Conservation (phyloP, 2,797 vertebrate genomes). For the Gambelia wislizenii region DNA sequence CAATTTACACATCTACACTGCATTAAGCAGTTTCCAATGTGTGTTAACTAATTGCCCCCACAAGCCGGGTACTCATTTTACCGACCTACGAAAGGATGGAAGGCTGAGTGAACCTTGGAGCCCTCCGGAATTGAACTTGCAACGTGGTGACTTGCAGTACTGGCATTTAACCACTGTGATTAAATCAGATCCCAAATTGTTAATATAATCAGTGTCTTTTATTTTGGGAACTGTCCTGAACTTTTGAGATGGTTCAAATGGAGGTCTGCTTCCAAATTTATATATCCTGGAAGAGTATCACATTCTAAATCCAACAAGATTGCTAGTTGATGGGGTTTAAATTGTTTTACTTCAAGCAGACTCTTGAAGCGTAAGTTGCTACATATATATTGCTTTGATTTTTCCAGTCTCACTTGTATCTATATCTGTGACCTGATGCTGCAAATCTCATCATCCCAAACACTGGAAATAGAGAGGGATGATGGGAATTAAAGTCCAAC, state of each 20-base stretch:
- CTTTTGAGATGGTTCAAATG: not conserved
- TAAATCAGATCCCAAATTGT: not conserved
- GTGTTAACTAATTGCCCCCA: too few species aligned
- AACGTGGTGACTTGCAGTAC: too few species aligned
- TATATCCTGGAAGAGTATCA: not conserved
- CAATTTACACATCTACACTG: too few species aligned
- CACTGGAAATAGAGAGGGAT: not conserved
- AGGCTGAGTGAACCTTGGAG: too few species aligned
- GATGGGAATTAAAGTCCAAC: not conserved
- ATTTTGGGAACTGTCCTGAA: not conserved
- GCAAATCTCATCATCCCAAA: not conserved
- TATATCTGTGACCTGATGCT: not conserved
- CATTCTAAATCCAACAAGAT: not conserved
- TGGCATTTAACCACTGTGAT: too few species aligned
- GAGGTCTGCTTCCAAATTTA: not conserved
- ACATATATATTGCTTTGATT: not conserved
- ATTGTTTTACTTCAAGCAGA: not conserved
- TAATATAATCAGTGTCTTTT: not conserved
- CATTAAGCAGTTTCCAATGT: too few species aligned
- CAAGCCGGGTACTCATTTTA: too few species aligned
- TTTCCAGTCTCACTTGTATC: not conserved
- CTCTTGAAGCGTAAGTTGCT: not conserved
- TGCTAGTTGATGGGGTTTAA: not conserved
- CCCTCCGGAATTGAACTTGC: too few species aligned
- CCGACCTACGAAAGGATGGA: too few species aligned